Base-by-base conservation (phyloP, 1,140 invertebrate genomes). In the Ctenoplectra terminalis region DNA sequence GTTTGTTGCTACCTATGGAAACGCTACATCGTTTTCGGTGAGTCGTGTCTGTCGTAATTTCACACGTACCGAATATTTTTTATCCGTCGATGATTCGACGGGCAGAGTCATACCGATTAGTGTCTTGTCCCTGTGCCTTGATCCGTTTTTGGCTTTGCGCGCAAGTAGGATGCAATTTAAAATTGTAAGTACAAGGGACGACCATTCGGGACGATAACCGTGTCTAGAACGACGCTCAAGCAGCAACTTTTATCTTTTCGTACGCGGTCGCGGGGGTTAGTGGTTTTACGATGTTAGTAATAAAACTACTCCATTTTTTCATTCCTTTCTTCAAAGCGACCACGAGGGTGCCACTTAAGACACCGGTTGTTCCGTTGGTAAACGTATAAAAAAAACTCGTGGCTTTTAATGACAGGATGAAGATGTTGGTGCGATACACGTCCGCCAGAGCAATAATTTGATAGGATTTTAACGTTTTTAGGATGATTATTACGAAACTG, bases 241-340 rank as follows among this genome's bases (percentile, higher is more conserved):
- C n/a, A 46, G 37, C 46, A 61, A 67, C 77, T 81, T 81, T 85
- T 86, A 85, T 82, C 60, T 50, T 81, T 72, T 71, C 46, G 67
- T 80, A 81, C 58, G 58, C 52, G 58, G 70, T 54, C 29, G n/a
- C 31, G 37, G 37, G 46, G 31, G 26, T 31, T 26, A 50, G 6
- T 37, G 46, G 69, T 74, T 86, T 85, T 85, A 85, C 66, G 70
- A 69, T 60, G 23, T 15, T n/a, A 58, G 43, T 29, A 73, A 85
- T 76, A 85, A 85, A 85, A 67, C 64, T 86, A 76, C 43, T 85
- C 85, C 76, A 86, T 86, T 60, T 54, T 54, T 56, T 15, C 71
- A 72, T n/a, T n/a, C n/a, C 46, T 17, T 31, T 46, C 70, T 63
- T 48, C 52, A 26, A 71, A 74, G 29, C 48, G 69, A 69, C 54